phyloP scores from a whole-genome alignment of 2,797 vertebrate species.

The Arremon brunneinucha region DNA sequence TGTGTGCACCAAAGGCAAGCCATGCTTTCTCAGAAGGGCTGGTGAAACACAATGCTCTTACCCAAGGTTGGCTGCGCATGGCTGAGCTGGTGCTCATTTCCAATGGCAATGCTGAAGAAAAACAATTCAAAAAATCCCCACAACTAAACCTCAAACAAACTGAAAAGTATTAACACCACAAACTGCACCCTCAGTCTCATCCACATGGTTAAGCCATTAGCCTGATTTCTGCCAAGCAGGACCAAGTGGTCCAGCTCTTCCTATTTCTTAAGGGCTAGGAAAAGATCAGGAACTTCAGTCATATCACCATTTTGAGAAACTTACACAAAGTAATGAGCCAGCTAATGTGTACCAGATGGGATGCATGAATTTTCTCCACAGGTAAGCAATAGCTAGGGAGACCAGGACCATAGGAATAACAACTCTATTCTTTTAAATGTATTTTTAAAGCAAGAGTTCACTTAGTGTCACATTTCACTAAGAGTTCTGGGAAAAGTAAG shows the following conservation, averaged over 20 bases:
- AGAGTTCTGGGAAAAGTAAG: not conserved
- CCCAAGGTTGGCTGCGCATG: not conserved
- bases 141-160: not conserved
- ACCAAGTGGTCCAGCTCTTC: not conserved
- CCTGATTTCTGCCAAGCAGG: not conserved
- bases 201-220: not conserved
- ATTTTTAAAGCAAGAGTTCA: not conserved
- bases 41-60: not conserved
- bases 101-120: not conserved
- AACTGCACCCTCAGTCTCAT: not conserved
- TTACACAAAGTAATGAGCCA: not conserved
- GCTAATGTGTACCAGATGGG: not conserved
- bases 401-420: not conserved
- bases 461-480: not conserved
- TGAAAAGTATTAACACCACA: not conserved
- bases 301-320: not conserved
- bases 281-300: not conserved
- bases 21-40: not conserved
- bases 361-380: not conserved
- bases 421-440: not conserved
- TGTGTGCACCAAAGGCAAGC: not conserved
- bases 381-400: not conserved
- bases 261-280: not conserved
- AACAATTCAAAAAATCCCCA: fast-evolving
- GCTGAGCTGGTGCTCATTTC: not conserved